Base-by-base conservation (phyloP, 2,797 vertebrate species). In the Myioborus melanocephalus region DNA sequence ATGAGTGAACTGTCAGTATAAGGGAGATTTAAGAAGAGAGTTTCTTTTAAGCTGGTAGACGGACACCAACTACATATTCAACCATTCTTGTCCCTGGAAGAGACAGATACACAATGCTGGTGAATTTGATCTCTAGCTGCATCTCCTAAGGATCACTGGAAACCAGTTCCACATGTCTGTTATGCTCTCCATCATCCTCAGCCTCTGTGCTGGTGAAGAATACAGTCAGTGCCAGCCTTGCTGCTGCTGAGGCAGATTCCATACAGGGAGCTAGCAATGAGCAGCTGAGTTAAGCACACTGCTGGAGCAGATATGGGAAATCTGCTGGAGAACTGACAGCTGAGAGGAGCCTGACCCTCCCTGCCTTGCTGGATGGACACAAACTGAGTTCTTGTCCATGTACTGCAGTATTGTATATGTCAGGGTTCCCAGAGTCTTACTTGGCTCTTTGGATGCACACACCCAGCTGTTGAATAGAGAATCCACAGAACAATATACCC, bases 91-190 rank as follows among this genome's bases (percentile, higher is more conserved):
- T 75, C 26, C n/a, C 55, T 68, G 18, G 39, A n/a, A 63, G 63
- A 78, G 59, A 23, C 32, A 83, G 49, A 49, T 73, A 41, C 0
- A 1, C 57, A 69, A 20, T 82, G 83, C 61, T 69, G 57, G 43
- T 87, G 83, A 75, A 90, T 86, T 77, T 94, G 59, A 83, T 69
- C 80, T 82, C 70, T 20, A 2, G 20, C n/a, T 66, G 20, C 46
- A 23, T 70, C 47, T 87, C 32, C 32, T 43, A 12, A 49, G 56
- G 35, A 44, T 63, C n/a, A 14, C 1, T 72, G 41, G 52, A 68
- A 71, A 41, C 14, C 57, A 50, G 44, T 44, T 69, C 24, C 2
- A 0, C 0, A 2, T 65, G 24, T 87, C 17, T 57, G 9, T 56
- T 76, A 0, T 3, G 23, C 30, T 15, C 28, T 69, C 68, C 64